Conservation (phyloP, 1,140 invertebrate genomes). For the Agrypnia vestita region DNA sequence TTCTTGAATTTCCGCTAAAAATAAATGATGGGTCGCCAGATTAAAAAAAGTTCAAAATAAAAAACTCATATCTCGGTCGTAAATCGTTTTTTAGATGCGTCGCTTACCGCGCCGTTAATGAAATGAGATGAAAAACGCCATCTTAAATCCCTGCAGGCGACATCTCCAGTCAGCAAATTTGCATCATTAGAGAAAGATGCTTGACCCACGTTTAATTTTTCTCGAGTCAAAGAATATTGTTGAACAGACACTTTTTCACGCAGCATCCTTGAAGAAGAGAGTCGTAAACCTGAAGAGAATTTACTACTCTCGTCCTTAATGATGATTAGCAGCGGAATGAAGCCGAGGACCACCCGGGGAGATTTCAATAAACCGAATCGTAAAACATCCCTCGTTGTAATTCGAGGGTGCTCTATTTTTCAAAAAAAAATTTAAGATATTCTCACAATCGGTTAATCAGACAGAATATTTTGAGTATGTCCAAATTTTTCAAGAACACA, state of each 20-base stretch:
- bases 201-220: conserved; percentile 51
- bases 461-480: too few relatives aligned
- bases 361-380: conserved; percentile 45
- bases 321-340: conserved; percentile 44
- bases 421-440: too few relatives aligned
- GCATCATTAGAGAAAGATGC: conserved; percentile 23
- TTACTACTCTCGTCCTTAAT: conserved; percentile 39
- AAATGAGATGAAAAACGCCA: too few relatives aligned
- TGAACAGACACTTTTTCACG: conserved; percentile 54
- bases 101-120: too few relatives aligned
- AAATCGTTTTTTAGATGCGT: too few relatives aligned
- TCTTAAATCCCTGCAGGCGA: not conserved
- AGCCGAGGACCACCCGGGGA: conserved; percentile 28
- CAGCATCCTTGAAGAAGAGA: conserved; percentile 27
- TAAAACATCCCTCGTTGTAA: conserved; percentile 10
- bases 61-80: too few relatives aligned
- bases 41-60: too few relatives aligned
- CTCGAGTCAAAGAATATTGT: conserved; percentile 53
- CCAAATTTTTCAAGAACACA: too few relatives aligned
- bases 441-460: too few relatives aligned
- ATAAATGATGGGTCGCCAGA: too few relatives aligned
- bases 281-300: conserved; percentile 31
- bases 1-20: too few relatives aligned
- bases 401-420: too few relatives aligned
- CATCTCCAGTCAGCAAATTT: conserved; percentile 1